Percentiles rank a stretch among this genome's conserved stretches.
Conservation (phyloP, 2,797 vertebrate genomes). For the Falco biarmicus region DNA sequence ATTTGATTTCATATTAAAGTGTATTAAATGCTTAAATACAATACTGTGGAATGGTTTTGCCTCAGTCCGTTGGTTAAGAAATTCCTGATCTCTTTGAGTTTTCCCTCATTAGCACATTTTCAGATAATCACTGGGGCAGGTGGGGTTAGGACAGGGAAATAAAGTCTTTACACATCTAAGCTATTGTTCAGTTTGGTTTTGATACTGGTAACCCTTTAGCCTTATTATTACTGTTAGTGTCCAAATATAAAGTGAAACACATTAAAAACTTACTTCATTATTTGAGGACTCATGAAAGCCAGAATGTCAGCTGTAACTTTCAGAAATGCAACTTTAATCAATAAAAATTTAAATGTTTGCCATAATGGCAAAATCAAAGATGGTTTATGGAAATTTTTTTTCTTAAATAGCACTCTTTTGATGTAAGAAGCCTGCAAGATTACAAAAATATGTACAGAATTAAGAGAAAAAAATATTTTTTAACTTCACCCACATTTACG, state of each 20-base stretch:
- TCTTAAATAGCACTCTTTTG: neutral
- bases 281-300: constrained; percentile 66
- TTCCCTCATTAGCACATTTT: neutral
- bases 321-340: constrained; percentile 73
- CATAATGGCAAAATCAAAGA: constrained; percentile 69
- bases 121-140: neutral
- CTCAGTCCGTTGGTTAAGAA: neutral
- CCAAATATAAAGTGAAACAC: neutral
- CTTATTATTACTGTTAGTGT: neutral
- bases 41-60: neutral
- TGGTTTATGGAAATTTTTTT: neutral
- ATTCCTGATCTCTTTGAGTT: neutral
- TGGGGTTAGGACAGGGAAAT: too few relatives aligned
- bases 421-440: neutral
- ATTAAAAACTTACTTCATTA: constrained; percentile 73
- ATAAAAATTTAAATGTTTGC: constrained; percentile 66
- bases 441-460: neutral
- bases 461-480: neutral
- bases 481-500: neutral
- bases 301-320: constrained; percentile 71
- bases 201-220: neutral
- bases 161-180: neutral
- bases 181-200: neutral
- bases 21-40: neutral
- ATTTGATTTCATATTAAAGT: neutral